Evolutionary conservation across 2,888 invertebrate genomes (phyloP), one percentile per base, ranked within the genome.

Genomic region (Acanthosoma haemorrhoidale): DNA sequence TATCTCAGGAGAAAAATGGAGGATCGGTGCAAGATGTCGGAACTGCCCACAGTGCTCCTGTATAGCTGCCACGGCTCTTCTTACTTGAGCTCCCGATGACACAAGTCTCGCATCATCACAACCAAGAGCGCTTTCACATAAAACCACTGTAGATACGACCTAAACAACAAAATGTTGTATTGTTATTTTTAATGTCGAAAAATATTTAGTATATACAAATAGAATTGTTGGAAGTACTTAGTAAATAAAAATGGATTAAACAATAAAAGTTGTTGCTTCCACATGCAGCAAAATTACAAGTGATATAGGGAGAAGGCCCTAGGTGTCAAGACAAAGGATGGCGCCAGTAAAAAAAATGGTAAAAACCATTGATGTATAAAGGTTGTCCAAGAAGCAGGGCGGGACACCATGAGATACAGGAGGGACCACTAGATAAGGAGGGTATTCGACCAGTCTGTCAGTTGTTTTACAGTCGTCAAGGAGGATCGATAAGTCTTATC

Each of bases 31-130:
- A 32, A 84, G 78, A 71, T 84, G 84, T 29, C 81, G 78, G 75
- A 84, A 84, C 76, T 84, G 83, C 73, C 83, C 82, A 72, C 84
- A 83, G 71, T 84, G 83, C 75, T 84, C 82, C 74, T 84, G 82
- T 61, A 85, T 77, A 0, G 82, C 81, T 31, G 80, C 81, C 66
- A 84, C 75, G 25, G 84, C 79, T 61, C 81, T 79, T 70, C 80
- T 80, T 6, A 84, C 80, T 74, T 84, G 83, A 15, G 79, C 77
- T 15, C 81, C 80, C 16, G 82, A 82, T 41, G 80, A 77, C 21
- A 84, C 74, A 8, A 85, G 78, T 70, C 83, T 80, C 71, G 82
- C 81, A 74, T 85, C 83, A 75, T 85, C 84, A 72, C 83, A 82
- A 70, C 82, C 81, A 9, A 83, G 77, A 4, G 82, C 81, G 68